Evolutionary conservation across 2,888 invertebrate genomes (phyloP), one percentile per base, ranked within the genome.

Genomic region (Lampropteryx suffumata): DNA sequence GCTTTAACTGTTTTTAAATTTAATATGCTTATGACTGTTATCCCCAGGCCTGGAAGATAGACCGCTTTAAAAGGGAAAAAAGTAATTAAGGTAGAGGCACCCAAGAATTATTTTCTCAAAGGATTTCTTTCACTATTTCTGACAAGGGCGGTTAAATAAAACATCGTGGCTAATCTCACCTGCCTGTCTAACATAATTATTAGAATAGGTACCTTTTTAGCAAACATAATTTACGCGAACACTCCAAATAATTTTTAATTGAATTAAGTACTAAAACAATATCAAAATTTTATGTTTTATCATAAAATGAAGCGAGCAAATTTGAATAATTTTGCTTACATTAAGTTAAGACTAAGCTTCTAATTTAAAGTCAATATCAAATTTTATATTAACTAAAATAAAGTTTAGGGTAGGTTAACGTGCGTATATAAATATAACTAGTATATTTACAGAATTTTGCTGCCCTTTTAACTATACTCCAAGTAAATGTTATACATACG

Each of bases 31-130:
- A n/a, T n/a, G n/a, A n/a, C n/a, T n/a, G n/a, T n/a, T n/a, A n/a
- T n/a, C n/a, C n/a, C n/a, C n/a, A n/a, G n/a, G n/a, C n/a, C n/a
- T n/a, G n/a, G n/a, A n/a, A n/a, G n/a, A n/a, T n/a, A n/a, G n/a
- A n/a, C n/a, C n/a, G n/a, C n/a, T n/a, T n/a, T n/a, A n/a, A n/a
- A 39, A 43, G 43, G 39, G 47, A 52, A 52, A 26, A 52, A 47
- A 43, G 37, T 47, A 39, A 52, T 47, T 47, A 43, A 32, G 32
- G 21, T 21, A 33, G 32, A 27, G 28, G 2, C 4, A 17, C 17
- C 17, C 4, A 4, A 17, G 17, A 3, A 17, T 17, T 17, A 12
- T 41, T 36, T 47, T 34, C 28, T 33, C 33, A 29, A 14, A 26
- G 24, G 24, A 34, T 21, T 32, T 32, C 21, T 21, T 5, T 45